These are phyloP conservation scores for Campylorhamphus procurvoides DNA, from an alignment of 2,113 vertebrate species.

Conservation along the genomic window DNA sequence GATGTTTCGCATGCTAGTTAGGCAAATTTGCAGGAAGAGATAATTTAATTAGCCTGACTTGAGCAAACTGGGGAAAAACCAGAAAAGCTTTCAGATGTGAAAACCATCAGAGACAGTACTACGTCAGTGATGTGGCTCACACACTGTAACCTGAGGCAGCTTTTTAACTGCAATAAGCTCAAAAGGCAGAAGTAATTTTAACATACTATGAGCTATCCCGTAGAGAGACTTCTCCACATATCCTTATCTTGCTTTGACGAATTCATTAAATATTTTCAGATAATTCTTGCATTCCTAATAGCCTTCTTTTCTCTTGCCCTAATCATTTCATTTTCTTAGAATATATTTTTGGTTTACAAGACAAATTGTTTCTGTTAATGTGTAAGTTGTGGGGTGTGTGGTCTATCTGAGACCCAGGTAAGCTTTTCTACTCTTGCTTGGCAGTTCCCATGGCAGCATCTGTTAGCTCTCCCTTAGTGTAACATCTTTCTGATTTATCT, in stretches of 20 bases:
- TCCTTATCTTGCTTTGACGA: background rate
- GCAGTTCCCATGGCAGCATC: slow-evolving; percentile 53
- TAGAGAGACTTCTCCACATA: background rate
- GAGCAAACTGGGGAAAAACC: background rate
- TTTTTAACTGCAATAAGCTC: background rate
- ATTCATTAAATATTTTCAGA: background rate
- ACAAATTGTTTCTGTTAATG: background rate
- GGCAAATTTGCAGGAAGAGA: background rate
- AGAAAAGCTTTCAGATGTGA: background rate
- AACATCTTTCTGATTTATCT: slow-evolving; percentile 40
- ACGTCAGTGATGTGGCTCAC: background rate
- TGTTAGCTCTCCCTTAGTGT: slow-evolving; percentile 1
- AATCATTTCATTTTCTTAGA: background rate
- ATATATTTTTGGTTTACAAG: background rate
- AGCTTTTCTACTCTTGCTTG: background rate
- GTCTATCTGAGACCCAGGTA: background rate
- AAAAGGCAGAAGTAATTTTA: background rate
- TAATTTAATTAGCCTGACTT: background rate
- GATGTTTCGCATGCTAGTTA: background rate
- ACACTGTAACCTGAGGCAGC: background rate
- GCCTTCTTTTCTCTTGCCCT: background rate
- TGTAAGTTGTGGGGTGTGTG: background rate
- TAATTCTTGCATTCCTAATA: background rate
- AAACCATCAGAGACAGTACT: background rate
- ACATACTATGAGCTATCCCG: background rate